Base-by-base conservation (phyloP, 2,797 vertebrate genomes). In the Molossus alvarezi region DNA sequence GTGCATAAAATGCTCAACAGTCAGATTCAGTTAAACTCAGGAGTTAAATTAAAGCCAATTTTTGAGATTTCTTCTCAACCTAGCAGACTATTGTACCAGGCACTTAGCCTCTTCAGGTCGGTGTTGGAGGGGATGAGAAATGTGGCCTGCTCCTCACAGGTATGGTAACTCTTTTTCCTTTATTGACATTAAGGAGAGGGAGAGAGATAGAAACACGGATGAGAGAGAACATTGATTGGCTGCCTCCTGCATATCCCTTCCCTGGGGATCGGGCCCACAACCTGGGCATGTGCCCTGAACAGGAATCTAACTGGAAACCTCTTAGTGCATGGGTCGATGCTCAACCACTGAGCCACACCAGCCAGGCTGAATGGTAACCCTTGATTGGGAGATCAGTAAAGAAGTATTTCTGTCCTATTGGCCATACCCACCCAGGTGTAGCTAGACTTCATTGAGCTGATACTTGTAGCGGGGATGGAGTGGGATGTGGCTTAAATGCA, bases 11-110 rank as follows among this genome's bases (percentile, higher is more conserved):
- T 83, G 8, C 5, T 82, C 8, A 83, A 11, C 15, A 81, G 21
- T 90, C 4, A 55, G 69, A 53, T 23, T 3, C 25, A 62, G 41
- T 89, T 75, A 71, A 93, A 94, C 87, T 57, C 33, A 84, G 23
- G 15, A 62, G 29, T 69, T 62, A 83, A 73, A 91, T 92, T 79
- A 81, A 80, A 18, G 11, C 69, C 15, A 91, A 3, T 55, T 21
- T 41, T 79, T 80, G 48, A 92, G 37, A 85, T 73, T 92, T 87
- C 4, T 77, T 81, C 13, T 48, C 11, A 81, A 2, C 8, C 4
- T 14, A 62, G 7, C n/a, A 86, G 17, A 0, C 5, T 81, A 9
- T 33, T 75, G 1, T 33, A 57, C 3, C 23, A 37, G 23, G 9
- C 17, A 27, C 12, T 57, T 27, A 62, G 1, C 8, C 11, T 83